phyloP scores from a whole-genome alignment of 2,113 vertebrate genomes.

The Cisticola juncidis region DNA sequence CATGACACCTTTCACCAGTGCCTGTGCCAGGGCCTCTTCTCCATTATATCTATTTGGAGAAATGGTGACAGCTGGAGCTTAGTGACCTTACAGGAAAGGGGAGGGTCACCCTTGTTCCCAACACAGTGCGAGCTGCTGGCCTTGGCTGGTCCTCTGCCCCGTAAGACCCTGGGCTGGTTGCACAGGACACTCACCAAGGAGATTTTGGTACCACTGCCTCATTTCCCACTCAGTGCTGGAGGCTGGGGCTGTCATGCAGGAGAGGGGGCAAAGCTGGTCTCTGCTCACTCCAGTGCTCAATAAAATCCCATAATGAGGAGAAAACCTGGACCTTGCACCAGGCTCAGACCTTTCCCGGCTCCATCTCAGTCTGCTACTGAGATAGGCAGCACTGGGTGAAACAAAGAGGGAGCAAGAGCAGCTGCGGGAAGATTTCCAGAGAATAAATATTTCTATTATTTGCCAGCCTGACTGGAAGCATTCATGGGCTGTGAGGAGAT shows the following conservation, averaged over 20 bases:
- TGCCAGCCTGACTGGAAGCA: constrained; percentile 42
- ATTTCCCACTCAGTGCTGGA: neutral
- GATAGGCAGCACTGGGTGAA: neutral
- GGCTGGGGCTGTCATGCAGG: neutral
- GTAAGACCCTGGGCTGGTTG: rapidly evolving
- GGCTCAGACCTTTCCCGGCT: neutral
- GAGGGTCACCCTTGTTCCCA: rapidly evolving
- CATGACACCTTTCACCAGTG: neutral
- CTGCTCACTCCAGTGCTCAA: neutral
- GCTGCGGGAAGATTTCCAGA: constrained; percentile 26
- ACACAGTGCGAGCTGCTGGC: rapidly evolving
- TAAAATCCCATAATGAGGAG: neutral
- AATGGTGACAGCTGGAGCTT: rapidly evolving
- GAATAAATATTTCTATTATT: constrained; percentile 65
- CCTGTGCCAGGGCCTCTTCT: neutral
- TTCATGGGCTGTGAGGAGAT: constrained; percentile 32
- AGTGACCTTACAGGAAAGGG: neutral
- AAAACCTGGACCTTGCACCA: neutral
- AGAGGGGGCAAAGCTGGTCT: neutral
- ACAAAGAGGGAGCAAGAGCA: constrained; percentile 36
- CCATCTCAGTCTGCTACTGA: neutral
- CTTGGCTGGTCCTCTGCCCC: neutral
- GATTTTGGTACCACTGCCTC: neutral
- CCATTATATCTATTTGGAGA: neutral
- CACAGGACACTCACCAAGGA: neutral